A percentile compares a stretch with the other conserved stretches of the same genome.
These are phyloP conservation scores for Puffinus mauretanicus DNA, from an alignment of 2,113 vertebrate species.

Conservation along the genomic window DNA sequence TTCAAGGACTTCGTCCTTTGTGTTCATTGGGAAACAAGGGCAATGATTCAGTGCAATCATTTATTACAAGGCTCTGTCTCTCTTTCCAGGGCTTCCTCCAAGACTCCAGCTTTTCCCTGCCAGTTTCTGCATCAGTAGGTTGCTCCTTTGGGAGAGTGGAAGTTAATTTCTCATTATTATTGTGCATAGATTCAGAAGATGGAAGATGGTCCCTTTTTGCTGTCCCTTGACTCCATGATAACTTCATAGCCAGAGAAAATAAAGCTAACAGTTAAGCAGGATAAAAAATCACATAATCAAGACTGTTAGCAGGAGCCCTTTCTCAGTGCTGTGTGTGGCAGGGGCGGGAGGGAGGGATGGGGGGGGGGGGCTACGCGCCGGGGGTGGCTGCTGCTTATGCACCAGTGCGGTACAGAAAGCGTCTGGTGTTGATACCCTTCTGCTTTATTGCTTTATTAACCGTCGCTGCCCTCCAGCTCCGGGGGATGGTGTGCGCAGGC, in stretches of 20 bases:
- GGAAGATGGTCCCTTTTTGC: not conserved
- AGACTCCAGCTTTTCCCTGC: not conserved
- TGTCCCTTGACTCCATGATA: not conserved
- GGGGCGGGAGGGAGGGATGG: not conserved
- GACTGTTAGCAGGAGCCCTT: not conserved
- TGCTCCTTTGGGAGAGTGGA: not conserved
- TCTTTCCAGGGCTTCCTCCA: not conserved
- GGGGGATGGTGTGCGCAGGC: not conserved
- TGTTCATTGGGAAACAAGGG: not conserved
- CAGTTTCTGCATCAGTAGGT: not conserved
- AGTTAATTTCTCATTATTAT: constrained; percentile 35
- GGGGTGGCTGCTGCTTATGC: not conserved
- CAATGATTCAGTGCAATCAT: not conserved
- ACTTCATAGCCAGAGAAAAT: not conserved
- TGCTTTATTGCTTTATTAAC: too few species aligned
- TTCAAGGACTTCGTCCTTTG: not conserved
- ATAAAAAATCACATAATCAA: not conserved
- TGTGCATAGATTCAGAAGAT: not conserved
- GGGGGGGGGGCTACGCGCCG: not conserved
- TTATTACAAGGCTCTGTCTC: not conserved
- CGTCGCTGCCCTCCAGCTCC: fast-evolving
- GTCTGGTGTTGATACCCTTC: not conserved
- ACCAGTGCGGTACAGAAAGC: not conserved
- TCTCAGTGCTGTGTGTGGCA: not conserved
- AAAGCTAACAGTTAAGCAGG: not conserved